phyloP scores from a whole-genome alignment of 1,140 invertebrate genomes.

The Drosophila trapezifrons region DNA sequence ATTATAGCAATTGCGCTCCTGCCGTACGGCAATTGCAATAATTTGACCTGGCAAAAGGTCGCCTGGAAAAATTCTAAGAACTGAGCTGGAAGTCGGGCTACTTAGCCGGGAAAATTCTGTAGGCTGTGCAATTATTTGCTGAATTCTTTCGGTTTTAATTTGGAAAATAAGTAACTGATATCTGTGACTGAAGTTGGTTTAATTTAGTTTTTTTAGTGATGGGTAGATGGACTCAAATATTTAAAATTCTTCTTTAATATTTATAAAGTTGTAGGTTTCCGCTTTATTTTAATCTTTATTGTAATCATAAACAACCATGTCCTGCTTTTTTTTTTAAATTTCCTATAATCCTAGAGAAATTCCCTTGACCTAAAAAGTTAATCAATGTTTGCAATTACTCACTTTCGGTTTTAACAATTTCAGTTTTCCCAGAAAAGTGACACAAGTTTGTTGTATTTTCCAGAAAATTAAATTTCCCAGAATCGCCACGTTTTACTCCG shows the following conservation, averaged over 20 bases:
- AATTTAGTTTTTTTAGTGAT: no score
- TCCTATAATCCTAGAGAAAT: no score
- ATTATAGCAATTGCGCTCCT: slow-evolving; percentile 33
- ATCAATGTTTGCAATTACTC: background rate
- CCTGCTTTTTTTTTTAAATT: no score
- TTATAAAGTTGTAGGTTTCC: no score
- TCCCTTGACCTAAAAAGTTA: no score
- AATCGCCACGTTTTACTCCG: background rate
- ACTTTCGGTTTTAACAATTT: no score
- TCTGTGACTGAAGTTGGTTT: no score
- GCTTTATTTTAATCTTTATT: background rate
- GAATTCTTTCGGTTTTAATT: background rate
- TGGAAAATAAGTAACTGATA: no score
- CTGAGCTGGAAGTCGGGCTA: background rate
- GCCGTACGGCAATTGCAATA: slow-evolving; percentile 12
- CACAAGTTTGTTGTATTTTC: background rate
- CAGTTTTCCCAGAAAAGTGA: background rate
- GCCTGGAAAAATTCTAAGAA: slow-evolving; percentile 1
- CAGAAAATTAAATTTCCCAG: background rate
- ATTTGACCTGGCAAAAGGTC: slow-evolving; percentile 29
- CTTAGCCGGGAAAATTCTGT: background rate
- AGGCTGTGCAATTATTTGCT: background rate
- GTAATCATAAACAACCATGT: no score
- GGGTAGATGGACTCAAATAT: no score
- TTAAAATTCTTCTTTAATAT: background rate